phyloP scores from a whole-genome alignment of 2,113 vertebrate species.

The Neomonachus schauinslandi region DNA sequence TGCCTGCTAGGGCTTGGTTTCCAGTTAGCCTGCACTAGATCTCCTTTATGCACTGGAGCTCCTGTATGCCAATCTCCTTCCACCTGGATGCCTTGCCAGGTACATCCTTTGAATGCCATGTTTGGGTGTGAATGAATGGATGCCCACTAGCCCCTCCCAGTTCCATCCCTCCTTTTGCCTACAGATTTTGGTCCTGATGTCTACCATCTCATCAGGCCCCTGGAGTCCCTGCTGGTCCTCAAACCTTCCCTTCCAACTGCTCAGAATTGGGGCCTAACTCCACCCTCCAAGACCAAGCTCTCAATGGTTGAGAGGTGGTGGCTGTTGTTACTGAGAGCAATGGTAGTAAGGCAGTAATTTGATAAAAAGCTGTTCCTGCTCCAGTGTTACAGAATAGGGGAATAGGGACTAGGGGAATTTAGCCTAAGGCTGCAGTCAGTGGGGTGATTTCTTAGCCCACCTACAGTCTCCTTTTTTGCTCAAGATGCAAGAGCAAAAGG shows the following conservation, averaged over 20 bases:
- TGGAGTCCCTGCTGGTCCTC: neutral
- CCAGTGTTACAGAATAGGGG: neutral
- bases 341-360: neutral
- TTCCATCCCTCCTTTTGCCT: neutral
- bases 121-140: neutral
- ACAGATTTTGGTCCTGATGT: neutral
- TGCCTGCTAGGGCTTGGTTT: neutral
- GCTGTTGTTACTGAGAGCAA: neutral
- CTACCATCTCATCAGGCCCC: neutral
- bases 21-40: accelerated
- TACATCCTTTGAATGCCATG: neutral
- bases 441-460: neutral
- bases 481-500: neutral
- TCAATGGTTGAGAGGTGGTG: neutral
- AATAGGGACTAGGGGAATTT: accelerated
- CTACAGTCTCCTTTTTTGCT: too few species aligned
- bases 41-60: neutral
- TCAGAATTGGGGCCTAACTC: neutral
- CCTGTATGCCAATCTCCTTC: neutral
- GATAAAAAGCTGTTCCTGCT: neutral
- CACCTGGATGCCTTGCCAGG: too few species aligned
- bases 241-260: neutral
- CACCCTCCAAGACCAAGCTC: neutral
- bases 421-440: neutral
- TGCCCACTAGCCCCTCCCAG: neutral